phyloP scores from a whole-genome alignment of 2,888 invertebrate genomes.

The Eupithecia dodoneata region DNA sequence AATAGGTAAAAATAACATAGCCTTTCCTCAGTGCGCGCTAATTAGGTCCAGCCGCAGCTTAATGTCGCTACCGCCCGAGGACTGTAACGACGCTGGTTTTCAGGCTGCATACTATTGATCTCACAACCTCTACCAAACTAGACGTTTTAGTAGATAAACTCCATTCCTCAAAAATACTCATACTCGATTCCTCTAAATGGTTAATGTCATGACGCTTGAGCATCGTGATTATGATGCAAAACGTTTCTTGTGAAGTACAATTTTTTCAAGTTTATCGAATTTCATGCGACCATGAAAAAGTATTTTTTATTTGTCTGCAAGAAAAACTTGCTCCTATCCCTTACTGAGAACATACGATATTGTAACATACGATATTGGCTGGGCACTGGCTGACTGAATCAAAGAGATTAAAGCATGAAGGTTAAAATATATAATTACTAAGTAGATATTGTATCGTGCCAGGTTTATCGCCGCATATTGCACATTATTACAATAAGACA shows the following conservation, averaged over 20 bases:
- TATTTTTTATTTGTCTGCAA: background rate
- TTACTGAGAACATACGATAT: background rate
- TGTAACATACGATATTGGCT: background rate
- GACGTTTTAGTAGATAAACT: too few relatives aligned
- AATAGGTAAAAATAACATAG: too few relatives aligned
- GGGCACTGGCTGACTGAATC: background rate
- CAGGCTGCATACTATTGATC: too few relatives aligned
- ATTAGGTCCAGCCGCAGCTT: too few relatives aligned
- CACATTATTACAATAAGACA: conserved; percentile 14
- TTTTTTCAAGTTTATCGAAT: background rate
- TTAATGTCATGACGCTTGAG: too few relatives aligned
- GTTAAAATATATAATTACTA: background rate
- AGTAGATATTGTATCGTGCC: background rate
- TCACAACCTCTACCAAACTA: too few relatives aligned
- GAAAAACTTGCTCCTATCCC: background rate
- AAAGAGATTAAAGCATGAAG: background rate
- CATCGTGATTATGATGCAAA: background rate
- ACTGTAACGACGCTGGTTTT: too few relatives aligned
- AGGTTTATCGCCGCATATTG: background rate
- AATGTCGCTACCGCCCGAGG: too few relatives aligned
- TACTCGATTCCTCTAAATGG: too few relatives aligned
- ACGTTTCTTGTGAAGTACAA: background rate
- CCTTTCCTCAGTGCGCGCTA: too few relatives aligned
- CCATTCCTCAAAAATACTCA: too few relatives aligned
- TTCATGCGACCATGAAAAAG: background rate